Evolutionary conservation across 2,113 vertebrate genomes (phyloP), one percentile per base, ranked within the genome.

Genomic region (Phyllostomus discolor): DNA sequence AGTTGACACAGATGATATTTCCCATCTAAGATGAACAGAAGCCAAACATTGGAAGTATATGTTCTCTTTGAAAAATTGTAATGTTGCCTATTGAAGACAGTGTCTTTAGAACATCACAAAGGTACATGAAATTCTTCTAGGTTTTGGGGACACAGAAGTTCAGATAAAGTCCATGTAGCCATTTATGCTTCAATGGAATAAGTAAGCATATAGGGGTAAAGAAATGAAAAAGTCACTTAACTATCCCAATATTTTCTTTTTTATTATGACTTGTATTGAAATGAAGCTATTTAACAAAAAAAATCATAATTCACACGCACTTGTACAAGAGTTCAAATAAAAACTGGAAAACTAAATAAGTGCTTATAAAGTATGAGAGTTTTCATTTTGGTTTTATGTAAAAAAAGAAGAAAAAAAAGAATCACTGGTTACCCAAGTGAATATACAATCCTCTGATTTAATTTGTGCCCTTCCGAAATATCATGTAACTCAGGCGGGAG

Each of bases 401-500:
- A 19, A 79, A 26, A 48, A 50, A n/a, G n/a, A 43, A 43, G 6
- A 41, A 41, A 28, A 48, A 26, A 54, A 50, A 70, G 20, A 20
- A 31, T 20, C 57, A 33, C 15, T 59, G 14, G 19, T 46, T 79
- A 93, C 10, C 0, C 19, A 48, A 69, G 20, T 66, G 4, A 75
- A 88, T 38, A 26, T 35, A 31, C 59, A 64, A 11, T 54, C 10
- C 3, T 75, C 17, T 81, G 15, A 64, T 66, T 88, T 87, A 80
- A 1, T 82, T 50, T 80, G 35, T 20, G 4, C 31, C 10, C 28
- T 76, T 2, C 16, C 33, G 31, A 83, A 87, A 83, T 1, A 84
- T 1, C 0, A 11, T 9, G 3, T 28, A 43, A 43, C 4, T 41
- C 1, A 2, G 28, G 14, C 50, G 28, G 52, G 62, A 4, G 10